A percentile compares a stretch with the other conserved stretches of the same genome.
phyloP scores from a whole-genome alignment of 2,797 vertebrate species.

The Nannoperca obscura region DNA sequence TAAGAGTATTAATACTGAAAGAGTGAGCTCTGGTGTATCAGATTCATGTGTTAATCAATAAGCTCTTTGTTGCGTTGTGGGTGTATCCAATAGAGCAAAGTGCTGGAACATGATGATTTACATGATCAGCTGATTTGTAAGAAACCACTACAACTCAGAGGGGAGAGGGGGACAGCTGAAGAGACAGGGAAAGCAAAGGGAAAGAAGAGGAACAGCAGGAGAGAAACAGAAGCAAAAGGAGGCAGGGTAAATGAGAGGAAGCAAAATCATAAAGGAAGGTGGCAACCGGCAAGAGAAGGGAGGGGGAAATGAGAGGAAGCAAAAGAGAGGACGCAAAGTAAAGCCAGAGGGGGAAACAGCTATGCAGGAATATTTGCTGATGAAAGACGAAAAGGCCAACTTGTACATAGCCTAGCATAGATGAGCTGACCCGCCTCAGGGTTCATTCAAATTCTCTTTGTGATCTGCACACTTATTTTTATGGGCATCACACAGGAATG shows the following conservation, averaged over 20 bases:
- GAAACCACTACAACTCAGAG: constrained; percentile 42
- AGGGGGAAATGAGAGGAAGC: constrained; percentile 39
- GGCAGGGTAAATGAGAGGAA: constrained; percentile 13
- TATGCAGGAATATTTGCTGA: constrained; percentile 76
- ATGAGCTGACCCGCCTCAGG: constrained; percentile 65
- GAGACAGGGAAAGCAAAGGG: not conserved
- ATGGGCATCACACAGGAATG: constrained; percentile 45
- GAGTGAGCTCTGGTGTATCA: constrained; percentile 52
- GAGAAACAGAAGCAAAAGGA: not conserved
- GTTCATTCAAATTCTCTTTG: constrained; percentile 73
- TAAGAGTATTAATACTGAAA: constrained; percentile 48
- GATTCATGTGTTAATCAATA: constrained; percentile 77
- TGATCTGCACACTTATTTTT: constrained; percentile 65
- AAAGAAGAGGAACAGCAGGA: not conserved
- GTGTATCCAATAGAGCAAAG: constrained; percentile 69
- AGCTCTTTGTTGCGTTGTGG: constrained; percentile 68
- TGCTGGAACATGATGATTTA: constrained; percentile 74
- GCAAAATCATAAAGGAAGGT: constrained; percentile 22
- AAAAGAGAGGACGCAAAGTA: constrained; percentile 35
- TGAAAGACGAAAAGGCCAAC: constrained; percentile 69
- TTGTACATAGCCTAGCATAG: constrained; percentile 48
- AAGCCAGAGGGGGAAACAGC: constrained; percentile 61
- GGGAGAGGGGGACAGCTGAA: constrained; percentile 9
- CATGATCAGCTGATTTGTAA: constrained; percentile 63
- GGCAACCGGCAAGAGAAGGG: constrained; percentile 13